phyloP scores from a whole-genome alignment of 2,113 vertebrate species.

The Monopterus albus region DNA sequence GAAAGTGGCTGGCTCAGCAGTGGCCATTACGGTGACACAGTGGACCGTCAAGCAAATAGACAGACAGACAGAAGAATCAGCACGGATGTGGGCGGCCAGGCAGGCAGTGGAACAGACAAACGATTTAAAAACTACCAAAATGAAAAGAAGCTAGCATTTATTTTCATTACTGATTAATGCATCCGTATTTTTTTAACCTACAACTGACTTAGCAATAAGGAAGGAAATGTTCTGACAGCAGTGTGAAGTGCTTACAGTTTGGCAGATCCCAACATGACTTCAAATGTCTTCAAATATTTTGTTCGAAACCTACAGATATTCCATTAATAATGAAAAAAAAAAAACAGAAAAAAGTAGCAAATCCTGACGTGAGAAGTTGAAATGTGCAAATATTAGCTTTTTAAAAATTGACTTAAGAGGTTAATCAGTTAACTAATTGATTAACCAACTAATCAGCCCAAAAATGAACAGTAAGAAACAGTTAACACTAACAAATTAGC shows the following conservation, averaged over 20 bases:
- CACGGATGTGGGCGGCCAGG: conserved; percentile 41
- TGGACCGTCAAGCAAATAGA: conserved; percentile 70
- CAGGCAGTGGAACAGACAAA: neutral
- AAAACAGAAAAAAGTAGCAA: too few species aligned
- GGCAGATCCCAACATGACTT: too few species aligned
- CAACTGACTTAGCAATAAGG: neutral
- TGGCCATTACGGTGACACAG: conserved; percentile 80
- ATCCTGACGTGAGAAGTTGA: too few species aligned
- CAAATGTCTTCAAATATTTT: too few species aligned
- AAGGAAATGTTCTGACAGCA: neutral
- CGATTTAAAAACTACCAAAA: neutral
- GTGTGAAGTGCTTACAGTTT: neutral
- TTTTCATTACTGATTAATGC: neutral
- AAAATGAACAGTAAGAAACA: neutral
- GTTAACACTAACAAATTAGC: neutral
- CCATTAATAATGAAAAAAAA: too few species aligned
- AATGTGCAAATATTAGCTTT: too few species aligned
- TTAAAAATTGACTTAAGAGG: too few species aligned
- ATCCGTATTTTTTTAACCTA: neutral
- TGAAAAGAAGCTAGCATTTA: neutral
- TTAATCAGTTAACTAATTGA: too few species aligned
- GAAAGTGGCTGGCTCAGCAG: conserved; percentile 81
- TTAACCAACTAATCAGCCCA: neutral
- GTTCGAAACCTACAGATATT: too few species aligned
- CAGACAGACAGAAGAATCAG: conserved; percentile 34